Conservation (phyloP, 2,888 invertebrate species). For the Erynnis tages region DNA sequence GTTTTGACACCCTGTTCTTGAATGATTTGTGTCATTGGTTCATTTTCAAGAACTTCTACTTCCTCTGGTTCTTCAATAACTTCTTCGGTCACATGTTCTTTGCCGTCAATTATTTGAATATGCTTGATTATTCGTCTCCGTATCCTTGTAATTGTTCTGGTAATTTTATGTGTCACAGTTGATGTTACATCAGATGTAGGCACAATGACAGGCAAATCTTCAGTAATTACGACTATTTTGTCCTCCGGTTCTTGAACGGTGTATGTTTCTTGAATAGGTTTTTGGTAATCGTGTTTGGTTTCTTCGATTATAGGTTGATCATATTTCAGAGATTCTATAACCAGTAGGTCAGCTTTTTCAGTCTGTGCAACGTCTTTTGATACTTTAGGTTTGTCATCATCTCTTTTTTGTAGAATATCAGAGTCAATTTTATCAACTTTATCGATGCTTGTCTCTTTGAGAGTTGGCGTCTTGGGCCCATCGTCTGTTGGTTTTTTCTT, state of each 20-base stretch:
- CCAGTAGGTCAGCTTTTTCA: background rate
- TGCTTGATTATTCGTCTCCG: conserved; percentile 88
- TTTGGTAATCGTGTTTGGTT: background rate
- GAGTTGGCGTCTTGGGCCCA: background rate
- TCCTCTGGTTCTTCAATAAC: conserved; percentile 92
- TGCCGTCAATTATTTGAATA: conserved; percentile 89
- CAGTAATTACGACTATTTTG: conserved; percentile 22
- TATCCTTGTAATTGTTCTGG: conserved; percentile 63
- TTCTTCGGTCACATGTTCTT: conserved; percentile 91
- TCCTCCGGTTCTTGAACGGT: conserved; percentile 11
- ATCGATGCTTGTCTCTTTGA: no score
- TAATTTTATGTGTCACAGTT: conserved; percentile 84
- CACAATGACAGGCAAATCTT: conserved; percentile 40
- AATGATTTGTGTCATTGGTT: conserved; percentile 28
- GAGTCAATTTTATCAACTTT: no score
- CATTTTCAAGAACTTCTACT: conserved; percentile 78
- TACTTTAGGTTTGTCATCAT: background rate
- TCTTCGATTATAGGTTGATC: background rate
- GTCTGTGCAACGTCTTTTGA: background rate
- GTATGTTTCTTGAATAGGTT: background rate
- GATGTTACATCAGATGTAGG: conserved; percentile 78
- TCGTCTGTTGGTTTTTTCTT: background rate
- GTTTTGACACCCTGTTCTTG: conserved; percentile 54
- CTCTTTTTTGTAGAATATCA: no score
- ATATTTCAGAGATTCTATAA: background rate